Conservation (phyloP, 2,797 vertebrate species). For the Phylloscopus collybita region DNA sequence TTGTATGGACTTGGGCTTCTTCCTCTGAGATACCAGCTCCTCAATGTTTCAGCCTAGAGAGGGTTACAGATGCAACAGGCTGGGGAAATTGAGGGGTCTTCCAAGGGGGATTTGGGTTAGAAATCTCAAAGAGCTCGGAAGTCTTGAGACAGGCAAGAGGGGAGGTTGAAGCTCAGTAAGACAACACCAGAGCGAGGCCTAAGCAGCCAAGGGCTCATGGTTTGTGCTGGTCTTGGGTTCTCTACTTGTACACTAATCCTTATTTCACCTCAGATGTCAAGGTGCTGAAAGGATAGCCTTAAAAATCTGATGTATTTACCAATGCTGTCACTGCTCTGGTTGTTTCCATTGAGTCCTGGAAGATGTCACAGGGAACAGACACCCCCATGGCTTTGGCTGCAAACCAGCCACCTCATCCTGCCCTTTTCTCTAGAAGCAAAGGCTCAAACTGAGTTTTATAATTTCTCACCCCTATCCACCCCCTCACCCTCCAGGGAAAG, state of each 20-base stretch:
- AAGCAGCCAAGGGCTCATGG: neutral
- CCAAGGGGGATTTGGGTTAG: neutral
- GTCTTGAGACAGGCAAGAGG: neutral
- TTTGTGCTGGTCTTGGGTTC: neutral
- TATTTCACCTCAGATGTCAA: neutral
- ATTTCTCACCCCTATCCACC: neutral
- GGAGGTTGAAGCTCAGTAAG: neutral
- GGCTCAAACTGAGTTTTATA: neutral
- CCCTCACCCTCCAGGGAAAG: neutral
- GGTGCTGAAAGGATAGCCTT: neutral
- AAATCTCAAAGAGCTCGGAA: neutral
- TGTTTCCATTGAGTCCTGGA: neutral
- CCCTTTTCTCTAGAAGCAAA: neutral
- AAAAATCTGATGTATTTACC: neutral
- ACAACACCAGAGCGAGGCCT: accelerated
- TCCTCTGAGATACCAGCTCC: neutral
- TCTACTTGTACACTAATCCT: neutral
- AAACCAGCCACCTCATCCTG: neutral
- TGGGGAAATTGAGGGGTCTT: neutral
- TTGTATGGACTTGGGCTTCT: neutral
- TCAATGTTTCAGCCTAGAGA: neutral
- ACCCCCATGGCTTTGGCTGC: neutral
- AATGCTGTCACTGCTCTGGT: neutral
- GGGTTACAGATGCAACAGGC: neutral
- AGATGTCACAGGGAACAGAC: neutral